Evolutionary conservation across 2,797 vertebrate species (phyloP).

Genomic region (Diplodus sargus): DNA sequence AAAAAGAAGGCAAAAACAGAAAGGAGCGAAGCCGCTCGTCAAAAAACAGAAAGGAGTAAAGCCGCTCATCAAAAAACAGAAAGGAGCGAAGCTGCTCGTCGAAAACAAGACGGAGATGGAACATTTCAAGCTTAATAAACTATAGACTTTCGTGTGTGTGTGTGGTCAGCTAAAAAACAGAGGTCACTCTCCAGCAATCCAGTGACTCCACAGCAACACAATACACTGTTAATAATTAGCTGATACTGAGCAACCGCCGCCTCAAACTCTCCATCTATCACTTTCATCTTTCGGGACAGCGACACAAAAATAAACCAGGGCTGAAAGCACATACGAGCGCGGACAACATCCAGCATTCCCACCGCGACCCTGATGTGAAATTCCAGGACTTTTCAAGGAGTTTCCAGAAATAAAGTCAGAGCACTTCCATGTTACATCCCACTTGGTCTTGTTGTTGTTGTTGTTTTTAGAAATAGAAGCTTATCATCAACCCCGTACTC

Average conservation of each 20-base stretch:
- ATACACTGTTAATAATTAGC: conserved; percentile 68
- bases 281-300: conserved; percentile 1
- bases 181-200: conserved; percentile 46
- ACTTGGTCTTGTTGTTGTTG: background rate
- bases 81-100: background rate
- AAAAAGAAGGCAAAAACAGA: conserved; percentile 30
- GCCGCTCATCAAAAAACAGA: background rate
- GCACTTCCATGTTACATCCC: background rate
- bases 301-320: conserved; percentile 3
- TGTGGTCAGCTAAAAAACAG: conserved; percentile 38
- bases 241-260: conserved; percentile 9
- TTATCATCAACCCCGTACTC: background rate
- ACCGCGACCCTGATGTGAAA: background rate
- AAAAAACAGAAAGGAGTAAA: background rate
- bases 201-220: conserved; percentile 53
- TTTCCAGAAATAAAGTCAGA: conserved; percentile 33
- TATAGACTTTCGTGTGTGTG: conserved; percentile 13
- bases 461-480: background rate
- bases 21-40: too few relatives aligned
- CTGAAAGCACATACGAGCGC: background rate
- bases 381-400: conserved; percentile 40
- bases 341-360: conserved; percentile 18
- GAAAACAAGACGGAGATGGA: conserved; percentile 4
- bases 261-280: conserved; percentile 3
- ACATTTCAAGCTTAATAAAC: conserved; percentile 40